A percentile compares a stretch with the other conserved stretches of the same genome.
Conservation (phyloP, 2,888 invertebrate species). For the Sipunculus nudus region DNA sequence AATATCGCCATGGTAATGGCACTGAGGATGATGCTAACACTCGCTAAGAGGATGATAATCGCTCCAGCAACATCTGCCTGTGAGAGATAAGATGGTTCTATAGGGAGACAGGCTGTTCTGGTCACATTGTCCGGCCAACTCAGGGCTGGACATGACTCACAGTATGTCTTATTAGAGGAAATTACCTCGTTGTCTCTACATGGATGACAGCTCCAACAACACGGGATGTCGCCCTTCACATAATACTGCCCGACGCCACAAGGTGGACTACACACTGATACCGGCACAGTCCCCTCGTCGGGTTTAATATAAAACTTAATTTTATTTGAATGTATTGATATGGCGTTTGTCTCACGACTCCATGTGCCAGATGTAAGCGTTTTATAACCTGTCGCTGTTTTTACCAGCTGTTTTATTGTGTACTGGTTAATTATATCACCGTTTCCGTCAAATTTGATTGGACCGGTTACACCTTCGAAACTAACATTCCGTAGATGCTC, state of each 20-base stretch:
- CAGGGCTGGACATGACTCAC: constrained; percentile 25
- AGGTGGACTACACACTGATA: no score
- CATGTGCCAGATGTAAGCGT: constrained; percentile 13
- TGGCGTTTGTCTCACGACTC: constrained; percentile 3
- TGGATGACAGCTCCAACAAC: constrained; percentile 33
- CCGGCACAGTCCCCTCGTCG: no score
- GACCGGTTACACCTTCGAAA: constrained; percentile 45
- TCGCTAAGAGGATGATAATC: no score
- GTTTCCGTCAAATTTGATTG: constrained; percentile 46
- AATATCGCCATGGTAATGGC: constrained; percentile 4
- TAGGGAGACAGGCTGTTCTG: no score
- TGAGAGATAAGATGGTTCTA: no score
- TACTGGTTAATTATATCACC: constrained; percentile 48
- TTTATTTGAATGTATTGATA: constrained; percentile 5
- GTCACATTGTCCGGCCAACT: constrained; percentile 36
- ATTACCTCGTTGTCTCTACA: constrained; percentile 32
- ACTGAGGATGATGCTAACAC: constrained; percentile 10
- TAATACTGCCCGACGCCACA: no score
- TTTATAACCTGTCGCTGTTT: not conserved
- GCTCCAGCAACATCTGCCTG: no score
- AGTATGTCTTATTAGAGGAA: constrained; percentile 22
- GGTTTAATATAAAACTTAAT: no score
- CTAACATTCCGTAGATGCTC: constrained; percentile 39
- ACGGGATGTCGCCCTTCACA: no score
- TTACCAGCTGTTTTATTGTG: constrained; percentile 44